A percentile compares a stretch with the other conserved stretches of the same genome.
phyloP scores from a whole-genome alignment of 30 jellyfish, hydroid and myxozoan species.

The Cassiopea xamachana region DNA sequence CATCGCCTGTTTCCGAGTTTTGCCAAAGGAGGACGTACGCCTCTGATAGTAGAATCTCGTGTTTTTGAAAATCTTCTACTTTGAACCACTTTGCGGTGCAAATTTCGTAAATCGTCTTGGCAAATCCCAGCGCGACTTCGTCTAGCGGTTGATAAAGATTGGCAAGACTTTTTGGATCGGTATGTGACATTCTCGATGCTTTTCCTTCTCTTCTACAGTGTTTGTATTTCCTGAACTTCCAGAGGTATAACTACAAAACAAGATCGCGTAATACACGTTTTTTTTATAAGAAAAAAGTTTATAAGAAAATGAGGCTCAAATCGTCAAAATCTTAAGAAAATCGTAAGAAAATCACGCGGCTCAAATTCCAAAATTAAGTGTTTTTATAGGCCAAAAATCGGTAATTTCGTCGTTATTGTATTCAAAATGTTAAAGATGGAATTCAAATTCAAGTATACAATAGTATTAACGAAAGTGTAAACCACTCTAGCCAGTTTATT shows the following conservation, averaged over 20 bases:
- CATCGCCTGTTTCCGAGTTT: slow-evolving; percentile 96
- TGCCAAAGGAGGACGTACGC: slow-evolving; percentile 98
- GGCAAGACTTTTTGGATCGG: slow-evolving; percentile 96
- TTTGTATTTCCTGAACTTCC: neutral
- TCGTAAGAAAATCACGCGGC: too few species aligned
- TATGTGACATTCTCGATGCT: slow-evolving; percentile 57
- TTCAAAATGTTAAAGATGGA: too few species aligned
- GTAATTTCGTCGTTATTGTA: too few species aligned
- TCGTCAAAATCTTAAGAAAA: too few species aligned
- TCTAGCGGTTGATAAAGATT: slow-evolving; percentile 96
- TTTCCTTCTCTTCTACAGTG: neutral
- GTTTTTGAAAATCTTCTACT: slow-evolving; percentile 71
- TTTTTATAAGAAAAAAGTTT: too few species aligned
- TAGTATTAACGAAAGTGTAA: too few species aligned
- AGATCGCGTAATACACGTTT: neutral
- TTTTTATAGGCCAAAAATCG: too few species aligned
- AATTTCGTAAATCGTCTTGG: slow-evolving; percentile 71
- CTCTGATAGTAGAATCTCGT: slow-evolving; percentile 87
- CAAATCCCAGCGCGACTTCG: slow-evolving; percentile 93
- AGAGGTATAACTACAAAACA: neutral
- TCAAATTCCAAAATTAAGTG: too few species aligned
- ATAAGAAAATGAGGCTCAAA: too few species aligned
- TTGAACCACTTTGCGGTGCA: slow-evolving; percentile 72
- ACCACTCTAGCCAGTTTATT: too few species aligned
- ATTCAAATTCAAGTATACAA: too few species aligned